A percentile compares a stretch with the other conserved stretches of the same genome.
Conservation (phyloP, 2,113 vertebrate genomes). For the Etia nguti region DNA sequence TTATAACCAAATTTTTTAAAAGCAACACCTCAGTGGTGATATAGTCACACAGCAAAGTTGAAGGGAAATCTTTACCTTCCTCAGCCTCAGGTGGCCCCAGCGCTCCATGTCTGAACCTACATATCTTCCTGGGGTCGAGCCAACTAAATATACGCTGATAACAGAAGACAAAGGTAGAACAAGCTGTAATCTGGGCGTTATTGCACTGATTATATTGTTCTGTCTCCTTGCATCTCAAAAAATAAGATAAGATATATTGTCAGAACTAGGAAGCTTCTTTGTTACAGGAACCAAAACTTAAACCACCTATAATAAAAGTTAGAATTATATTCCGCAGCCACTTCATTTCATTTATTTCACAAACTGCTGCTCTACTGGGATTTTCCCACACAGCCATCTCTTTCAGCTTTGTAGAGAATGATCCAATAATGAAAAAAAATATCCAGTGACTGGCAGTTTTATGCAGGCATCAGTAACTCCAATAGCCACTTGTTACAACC, state of each 20-base stretch:
- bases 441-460: not conserved
- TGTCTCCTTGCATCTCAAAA: not conserved
- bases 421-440: not conserved
- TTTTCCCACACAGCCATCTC: not conserved
- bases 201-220: not conserved
- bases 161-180: not conserved
- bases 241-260: rapidly evolving
- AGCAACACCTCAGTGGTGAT: not conserved
- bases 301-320: not conserved
- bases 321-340: rapidly evolving
- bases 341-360: not conserved
- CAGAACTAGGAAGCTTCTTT: not conserved
- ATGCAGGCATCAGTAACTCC: not conserved
- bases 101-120: slow-evolving; percentile 85
- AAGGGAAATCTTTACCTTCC: slow-evolving; percentile 78
- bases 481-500: not conserved
- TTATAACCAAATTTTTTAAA: not conserved
- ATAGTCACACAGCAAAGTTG: rapidly evolving
- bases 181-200: not conserved
- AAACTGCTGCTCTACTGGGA: not conserved
- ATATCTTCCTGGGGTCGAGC: slow-evolving; percentile 89
- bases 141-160: slow-evolving; percentile 87
- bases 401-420: not conserved
- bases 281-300: not conserved
- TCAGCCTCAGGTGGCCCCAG: slow-evolving; percentile 92